Percentiles rank a stretch among this genome's conserved stretches.
Evolutionary conservation across 2,797 vertebrate genomes (phyloP).

Genomic region (Allobates femoralis): DNA sequence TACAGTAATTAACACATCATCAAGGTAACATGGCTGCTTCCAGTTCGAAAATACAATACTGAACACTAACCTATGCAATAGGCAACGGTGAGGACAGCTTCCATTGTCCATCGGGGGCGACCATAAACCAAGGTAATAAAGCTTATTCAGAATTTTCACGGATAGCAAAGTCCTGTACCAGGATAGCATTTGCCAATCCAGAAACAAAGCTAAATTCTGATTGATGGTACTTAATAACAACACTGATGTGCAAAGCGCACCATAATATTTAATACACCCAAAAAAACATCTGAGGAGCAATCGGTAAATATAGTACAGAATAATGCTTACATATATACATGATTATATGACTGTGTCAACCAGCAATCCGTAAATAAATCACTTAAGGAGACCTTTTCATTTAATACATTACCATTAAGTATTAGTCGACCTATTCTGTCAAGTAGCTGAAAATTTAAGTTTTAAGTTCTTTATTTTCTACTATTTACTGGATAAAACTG

Average conservation of each 20-base stretch:
- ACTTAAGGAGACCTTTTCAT: neutral
- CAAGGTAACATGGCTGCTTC: neutral
- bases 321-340: constrained; percentile 1
- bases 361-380: neutral
- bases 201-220: neutral
- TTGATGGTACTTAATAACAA: neutral
- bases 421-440: neutral
- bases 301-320: constrained; percentile 27
- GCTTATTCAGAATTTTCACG: neutral
- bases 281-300: constrained; percentile 1
- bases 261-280: neutral
- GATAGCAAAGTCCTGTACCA: neutral
- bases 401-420: neutral
- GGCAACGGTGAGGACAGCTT: neutral
- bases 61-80: neutral
- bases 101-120: neutral
- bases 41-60: constrained; percentile 15
- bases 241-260: neutral
- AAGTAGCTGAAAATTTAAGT: neutral
- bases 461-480: neutral
- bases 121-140: constrained; percentile 4
- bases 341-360: neutral
- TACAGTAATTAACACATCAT: constrained; percentile 14
- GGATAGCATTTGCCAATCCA: neutral
- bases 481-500: neutral